Evolutionary conservation across 2,797 vertebrate genomes (phyloP), one percentile per base, ranked within the genome.

Genomic region (Oryzias sinensis): DNA sequence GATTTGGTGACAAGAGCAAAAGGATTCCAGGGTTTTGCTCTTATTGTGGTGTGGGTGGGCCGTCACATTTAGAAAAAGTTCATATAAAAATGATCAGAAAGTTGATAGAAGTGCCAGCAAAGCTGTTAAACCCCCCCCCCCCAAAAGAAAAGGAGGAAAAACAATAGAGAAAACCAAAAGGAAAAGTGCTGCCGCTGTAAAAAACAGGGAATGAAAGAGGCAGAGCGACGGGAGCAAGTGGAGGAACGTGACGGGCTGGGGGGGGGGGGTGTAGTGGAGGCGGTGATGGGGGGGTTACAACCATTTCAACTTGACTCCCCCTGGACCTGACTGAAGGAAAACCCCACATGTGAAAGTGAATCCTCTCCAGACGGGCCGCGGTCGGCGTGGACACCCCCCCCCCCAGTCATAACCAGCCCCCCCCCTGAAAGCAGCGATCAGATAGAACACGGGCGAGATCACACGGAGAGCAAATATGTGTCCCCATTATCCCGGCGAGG

Each of bases 401-500:
- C 78, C 65, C 79, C 87, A 85, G 84, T 18, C 89, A 88, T 77
- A 89, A 86, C 84, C 83, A 82, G 78, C 82, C 75, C 84, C 75
- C 84, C 80, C 81, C 73, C 70, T 76, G 79, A 74, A 82, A 89
- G 85, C 84, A 78, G 83, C 89, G 82, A 90, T 88, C 87, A 87
- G 83, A 86, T 77, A 69, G 80, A 82, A 74, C 84, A 62, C 65
- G 76, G 76, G 79, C 68, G 65, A 87, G 86, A 91, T 90, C 87
- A 87, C 88, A 87, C 80, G 68, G 62, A 82, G 88, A 82, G 77
- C 82, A 89, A 90, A 90, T 88, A 86, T 80, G 83, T 77, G 80
- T 89, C 87, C 89, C 86, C 81, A 86, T 89, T 88, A 87, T 89
- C 79, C 83, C 82, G 82, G 82, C 81, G 83, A 77, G 79, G 81